These are phyloP conservation scores for Nannoperca australis DNA, from an alignment of 2,797 vertebrate genomes.

Conservation along the genomic window DNA sequence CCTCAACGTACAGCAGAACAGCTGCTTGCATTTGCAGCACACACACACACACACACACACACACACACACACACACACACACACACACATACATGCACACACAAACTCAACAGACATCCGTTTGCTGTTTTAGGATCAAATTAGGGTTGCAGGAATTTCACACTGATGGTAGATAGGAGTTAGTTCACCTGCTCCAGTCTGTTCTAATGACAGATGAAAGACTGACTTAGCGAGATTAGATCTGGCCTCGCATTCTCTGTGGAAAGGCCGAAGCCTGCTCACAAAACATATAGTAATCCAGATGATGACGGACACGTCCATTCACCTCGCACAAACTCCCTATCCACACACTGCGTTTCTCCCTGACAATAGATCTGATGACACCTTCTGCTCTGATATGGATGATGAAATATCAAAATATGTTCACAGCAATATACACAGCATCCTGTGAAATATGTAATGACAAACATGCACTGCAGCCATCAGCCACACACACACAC, in stretches of 20 bases:
- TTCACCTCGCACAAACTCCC: slow-evolving; percentile 40
- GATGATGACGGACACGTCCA: slow-evolving; percentile 67
- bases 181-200: slow-evolving; percentile 81
- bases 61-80: slow-evolving; percentile 54
- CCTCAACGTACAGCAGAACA: slow-evolving; percentile 75
- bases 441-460: slow-evolving; percentile 33
- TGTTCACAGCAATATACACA: slow-evolving; percentile 26
- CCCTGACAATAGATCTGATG: slow-evolving; percentile 46
- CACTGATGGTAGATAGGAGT: slow-evolving; percentile 79
- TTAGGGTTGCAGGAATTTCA: slow-evolving; percentile 86
- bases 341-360: slow-evolving; percentile 21
- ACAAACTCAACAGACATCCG: slow-evolving; percentile 64
- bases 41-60: slow-evolving; percentile 43
- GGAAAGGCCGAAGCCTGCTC: slow-evolving; percentile 66
- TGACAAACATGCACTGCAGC: slow-evolving; percentile 30
- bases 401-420: slow-evolving; percentile 65
- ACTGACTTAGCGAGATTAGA: slow-evolving; percentile 77
- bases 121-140: slow-evolving; percentile 89
- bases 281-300: slow-evolving; percentile 74
- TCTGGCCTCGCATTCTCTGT: slow-evolving; percentile 71
- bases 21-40: slow-evolving; percentile 79
- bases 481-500: slow-evolving; percentile 26
- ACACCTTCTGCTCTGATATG: slow-evolving; percentile 41
- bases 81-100: slow-evolving; percentile 63
- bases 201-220: slow-evolving; percentile 84